These are phyloP conservation scores for Gobius niger DNA, from an alignment of 2,113 vertebrate genomes.

Conservation along the genomic window DNA sequence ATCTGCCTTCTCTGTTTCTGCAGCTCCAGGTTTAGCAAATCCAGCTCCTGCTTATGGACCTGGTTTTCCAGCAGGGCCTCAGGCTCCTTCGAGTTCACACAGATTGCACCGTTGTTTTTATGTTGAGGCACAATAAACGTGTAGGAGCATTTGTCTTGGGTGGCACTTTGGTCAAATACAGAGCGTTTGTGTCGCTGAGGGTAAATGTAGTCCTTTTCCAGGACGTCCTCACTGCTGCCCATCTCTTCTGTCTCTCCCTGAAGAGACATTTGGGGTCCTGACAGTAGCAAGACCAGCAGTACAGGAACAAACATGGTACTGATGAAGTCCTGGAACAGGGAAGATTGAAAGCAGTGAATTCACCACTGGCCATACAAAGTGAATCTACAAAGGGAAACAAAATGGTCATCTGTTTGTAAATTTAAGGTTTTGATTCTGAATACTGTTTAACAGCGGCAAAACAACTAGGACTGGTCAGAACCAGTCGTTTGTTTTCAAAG, in stretches of 20 bases:
- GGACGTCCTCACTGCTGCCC: constrained; percentile 72
- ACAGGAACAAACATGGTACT: constrained; percentile 51
- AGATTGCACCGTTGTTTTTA: constrained; percentile 90
- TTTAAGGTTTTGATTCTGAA: not conserved
- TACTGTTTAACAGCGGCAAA: not conserved
- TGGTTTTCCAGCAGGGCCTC: constrained; percentile 84
- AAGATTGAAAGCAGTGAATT: not conserved
- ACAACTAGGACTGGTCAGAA: not conserved
- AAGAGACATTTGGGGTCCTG: constrained; percentile 35
- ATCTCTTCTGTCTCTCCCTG: constrained; percentile 70
- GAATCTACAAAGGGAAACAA: not conserved
- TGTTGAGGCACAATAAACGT: constrained; percentile 94
- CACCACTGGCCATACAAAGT: not conserved
- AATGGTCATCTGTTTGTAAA: not conserved
- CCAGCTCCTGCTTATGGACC: constrained; percentile 90
- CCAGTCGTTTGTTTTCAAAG: not conserved
- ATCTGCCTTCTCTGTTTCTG: constrained; percentile 92
- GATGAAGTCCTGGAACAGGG: constrained; percentile 32
- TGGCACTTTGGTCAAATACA: constrained; percentile 35
- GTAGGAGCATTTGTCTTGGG: constrained; percentile 90
- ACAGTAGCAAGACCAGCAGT: constrained; percentile 74
- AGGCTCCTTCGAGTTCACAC: constrained; percentile 89
- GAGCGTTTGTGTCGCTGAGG: constrained; percentile 75
- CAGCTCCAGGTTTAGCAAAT: constrained; percentile 87
- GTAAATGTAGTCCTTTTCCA: constrained; percentile 80